Evolutionary conservation across 2,888 invertebrate genomes (phyloP).

Genomic region (Aporophyla nigra): DNA sequence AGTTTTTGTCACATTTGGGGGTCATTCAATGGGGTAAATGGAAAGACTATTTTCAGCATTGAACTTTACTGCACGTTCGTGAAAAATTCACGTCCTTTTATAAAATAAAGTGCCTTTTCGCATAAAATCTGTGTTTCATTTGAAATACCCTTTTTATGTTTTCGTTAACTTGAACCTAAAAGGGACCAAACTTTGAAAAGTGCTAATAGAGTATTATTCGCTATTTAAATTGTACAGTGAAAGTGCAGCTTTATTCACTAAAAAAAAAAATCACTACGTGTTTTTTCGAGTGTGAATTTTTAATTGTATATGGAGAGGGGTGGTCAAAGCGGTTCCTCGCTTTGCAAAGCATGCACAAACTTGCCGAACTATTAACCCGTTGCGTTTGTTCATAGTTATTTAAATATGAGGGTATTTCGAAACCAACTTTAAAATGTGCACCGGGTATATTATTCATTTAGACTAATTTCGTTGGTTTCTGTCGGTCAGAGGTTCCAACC

Average conservation of each 20-base stretch:
- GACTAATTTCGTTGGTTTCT: no score
- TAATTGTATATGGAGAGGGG: slow-evolving; percentile 30
- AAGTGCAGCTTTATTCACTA: not conserved
- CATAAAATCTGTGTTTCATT: not conserved
- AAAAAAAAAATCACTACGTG: slow-evolving; percentile 17
- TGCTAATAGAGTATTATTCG: not conserved
- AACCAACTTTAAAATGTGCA: no score
- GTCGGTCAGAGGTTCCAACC: no score
- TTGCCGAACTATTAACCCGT: slow-evolving; percentile 18
- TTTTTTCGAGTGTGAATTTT: slow-evolving; percentile 39
- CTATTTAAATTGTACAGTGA: not conserved
- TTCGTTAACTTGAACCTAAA: not conserved
- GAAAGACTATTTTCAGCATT: not conserved
- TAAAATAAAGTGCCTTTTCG: not conserved
- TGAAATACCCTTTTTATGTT: no score
- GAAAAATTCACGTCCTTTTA: not conserved
- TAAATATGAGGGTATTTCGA: not conserved
- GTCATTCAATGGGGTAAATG: no score
- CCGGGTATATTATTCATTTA: no score
- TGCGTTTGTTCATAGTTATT: slow-evolving; percentile 21
- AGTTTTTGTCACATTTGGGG: no score
- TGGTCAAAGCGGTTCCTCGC: slow-evolving; percentile 50
- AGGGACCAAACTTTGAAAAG: not conserved
- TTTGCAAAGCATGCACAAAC: slow-evolving; percentile 34
- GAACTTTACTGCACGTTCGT: not conserved